Percentiles rank a stretch among this genome's conserved stretches.
Conservation (phyloP, 2,888 invertebrate species). For the Anoplius nigerrimus region DNA sequence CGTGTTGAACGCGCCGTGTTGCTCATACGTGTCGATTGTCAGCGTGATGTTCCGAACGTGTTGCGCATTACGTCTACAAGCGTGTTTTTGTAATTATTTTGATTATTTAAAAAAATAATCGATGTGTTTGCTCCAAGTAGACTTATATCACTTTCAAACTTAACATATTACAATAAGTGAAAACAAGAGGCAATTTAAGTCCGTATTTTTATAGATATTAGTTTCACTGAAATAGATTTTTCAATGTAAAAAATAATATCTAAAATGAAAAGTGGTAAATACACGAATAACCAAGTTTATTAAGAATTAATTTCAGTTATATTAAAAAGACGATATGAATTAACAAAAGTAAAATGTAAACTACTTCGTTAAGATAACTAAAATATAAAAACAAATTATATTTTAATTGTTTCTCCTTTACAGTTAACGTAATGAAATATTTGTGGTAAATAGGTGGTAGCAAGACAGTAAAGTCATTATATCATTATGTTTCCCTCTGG, state of each 20-base stretch:
- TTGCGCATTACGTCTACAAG: no score
- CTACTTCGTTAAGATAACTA: not conserved
- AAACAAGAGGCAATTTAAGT: slow-evolving; percentile 3
- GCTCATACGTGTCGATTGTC: no score
- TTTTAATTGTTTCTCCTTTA: slow-evolving; percentile 24
- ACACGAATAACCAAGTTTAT: slow-evolving; percentile 21
- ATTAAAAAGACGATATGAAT: slow-evolving; percentile 9
- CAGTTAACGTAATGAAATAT: slow-evolving; percentile 25
- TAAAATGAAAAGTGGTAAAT: slow-evolving; percentile 21
- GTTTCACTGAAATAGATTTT: slow-evolving; percentile 4
- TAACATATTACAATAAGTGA: slow-evolving; percentile 23
- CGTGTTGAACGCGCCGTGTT: no score
- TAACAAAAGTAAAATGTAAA: slow-evolving; percentile 15
- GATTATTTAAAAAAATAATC: slow-evolving; percentile 16
- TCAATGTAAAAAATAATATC: slow-evolving; percentile 24
- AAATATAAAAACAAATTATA: slow-evolving; percentile 14
- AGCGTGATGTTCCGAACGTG: no score
- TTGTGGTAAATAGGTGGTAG: slow-evolving; percentile 21
- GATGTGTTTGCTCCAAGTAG: slow-evolving; percentile 12
- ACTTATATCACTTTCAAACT: slow-evolving; percentile 16
- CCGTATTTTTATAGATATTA: slow-evolving; percentile 7
- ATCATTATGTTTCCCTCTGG: slow-evolving; percentile 18
- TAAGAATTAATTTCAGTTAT: slow-evolving; percentile 17
- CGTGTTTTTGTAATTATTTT: slow-evolving; percentile 20
- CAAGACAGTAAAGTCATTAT: slow-evolving; percentile 23